Evolutionary conservation across 2,888 invertebrate genomes (phyloP).

Genomic region (Sphecodes monilicornis): DNA sequence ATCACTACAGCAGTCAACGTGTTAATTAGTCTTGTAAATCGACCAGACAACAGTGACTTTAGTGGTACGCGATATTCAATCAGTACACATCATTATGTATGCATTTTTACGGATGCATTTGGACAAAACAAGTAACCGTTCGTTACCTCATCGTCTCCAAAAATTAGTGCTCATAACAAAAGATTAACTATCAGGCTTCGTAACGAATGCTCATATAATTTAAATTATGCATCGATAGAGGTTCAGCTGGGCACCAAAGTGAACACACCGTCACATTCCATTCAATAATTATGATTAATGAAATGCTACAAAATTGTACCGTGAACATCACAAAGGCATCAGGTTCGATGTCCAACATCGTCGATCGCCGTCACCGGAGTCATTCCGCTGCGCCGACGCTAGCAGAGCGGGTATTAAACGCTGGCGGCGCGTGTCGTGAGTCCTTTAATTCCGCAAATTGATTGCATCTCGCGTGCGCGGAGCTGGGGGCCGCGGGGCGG

Average conservation of each 20-base stretch:
- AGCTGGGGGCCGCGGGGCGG: not conserved
- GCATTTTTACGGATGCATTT: not conserved
- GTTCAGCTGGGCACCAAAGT: too few relatives aligned
- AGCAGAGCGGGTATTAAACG: not conserved
- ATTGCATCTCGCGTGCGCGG: conserved; percentile 1
- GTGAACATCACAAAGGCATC: not conserved
- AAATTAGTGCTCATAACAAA: not conserved
- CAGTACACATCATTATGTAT: not conserved
- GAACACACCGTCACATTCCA: too few relatives aligned
- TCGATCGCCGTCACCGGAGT: not conserved
- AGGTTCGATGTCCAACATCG: not conserved
- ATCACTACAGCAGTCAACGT: not conserved
- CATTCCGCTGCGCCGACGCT: not conserved
- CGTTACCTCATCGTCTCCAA: not conserved
- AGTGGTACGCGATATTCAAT: not conserved
- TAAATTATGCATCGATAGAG: too few relatives aligned
- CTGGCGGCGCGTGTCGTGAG: not conserved
- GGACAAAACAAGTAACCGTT: not conserved
- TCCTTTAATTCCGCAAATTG: not conserved
- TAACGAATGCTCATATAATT: too few relatives aligned
- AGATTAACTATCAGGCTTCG: not conserved
- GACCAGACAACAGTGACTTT: not conserved
- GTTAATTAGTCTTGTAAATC: not conserved
- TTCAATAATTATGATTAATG: too few relatives aligned
- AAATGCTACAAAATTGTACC: not conserved